Evolutionary conservation across 2,113 vertebrate species (phyloP).

Genomic region (Microcebus lehilahytsara): DNA sequence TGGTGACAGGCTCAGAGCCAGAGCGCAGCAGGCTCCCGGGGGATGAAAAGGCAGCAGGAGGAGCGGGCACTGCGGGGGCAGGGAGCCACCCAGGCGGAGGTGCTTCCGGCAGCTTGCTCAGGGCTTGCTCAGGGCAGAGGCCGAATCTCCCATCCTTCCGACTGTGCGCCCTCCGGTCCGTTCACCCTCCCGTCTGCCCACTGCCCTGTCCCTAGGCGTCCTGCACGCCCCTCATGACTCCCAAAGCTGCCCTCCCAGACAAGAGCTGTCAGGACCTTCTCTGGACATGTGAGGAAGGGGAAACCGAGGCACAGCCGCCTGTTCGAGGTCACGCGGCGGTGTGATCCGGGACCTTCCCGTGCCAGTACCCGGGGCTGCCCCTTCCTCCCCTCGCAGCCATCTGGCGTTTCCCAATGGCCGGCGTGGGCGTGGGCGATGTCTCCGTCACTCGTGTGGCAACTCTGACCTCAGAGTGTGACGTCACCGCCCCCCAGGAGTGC

Average conservation of each 20-base stretch:
- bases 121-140: not conserved
- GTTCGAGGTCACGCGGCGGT: not conserved
- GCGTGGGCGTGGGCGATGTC: not conserved
- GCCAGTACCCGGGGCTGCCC: not conserved
- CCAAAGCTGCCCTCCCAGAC: not conserved
- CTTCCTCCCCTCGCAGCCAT: fast-evolving
- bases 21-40: not conserved
- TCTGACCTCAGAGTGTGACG: not conserved
- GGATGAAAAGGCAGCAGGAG: not conserved
- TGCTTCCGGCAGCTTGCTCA: not conserved
- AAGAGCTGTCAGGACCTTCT: not conserved
- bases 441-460: not conserved
- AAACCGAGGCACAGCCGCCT: not conserved
- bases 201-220: not conserved
- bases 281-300: not conserved
- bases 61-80: not conserved
- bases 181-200: not conserved
- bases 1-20: not conserved
- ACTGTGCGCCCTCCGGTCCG: not conserved
- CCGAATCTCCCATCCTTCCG: not conserved
- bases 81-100: no score
- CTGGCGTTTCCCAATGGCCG: not conserved
- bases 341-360: fast-evolving
- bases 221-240: not conserved
- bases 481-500: not conserved